A percentile compares a stretch with the other conserved stretches of the same genome.
These are phyloP conservation scores for Anoplolepis gracilipes DNA, from an alignment of 1,140 invertebrate genomes.

Conservation along the genomic window DNA sequence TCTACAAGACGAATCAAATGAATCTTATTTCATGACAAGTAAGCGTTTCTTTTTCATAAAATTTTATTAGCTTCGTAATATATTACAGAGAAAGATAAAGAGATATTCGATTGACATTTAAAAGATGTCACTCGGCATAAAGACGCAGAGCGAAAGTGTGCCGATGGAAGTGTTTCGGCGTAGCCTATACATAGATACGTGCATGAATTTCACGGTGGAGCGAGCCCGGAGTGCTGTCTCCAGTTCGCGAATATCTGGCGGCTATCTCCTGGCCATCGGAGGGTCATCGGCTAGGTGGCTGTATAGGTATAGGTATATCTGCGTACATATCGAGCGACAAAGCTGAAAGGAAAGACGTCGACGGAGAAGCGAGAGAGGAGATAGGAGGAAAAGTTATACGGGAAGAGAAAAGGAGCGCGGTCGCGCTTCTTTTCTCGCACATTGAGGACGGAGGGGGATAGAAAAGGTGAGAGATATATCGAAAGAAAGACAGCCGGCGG, in stretches of 20 bases:
- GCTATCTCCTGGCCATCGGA: constrained; percentile 79
- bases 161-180: constrained; percentile 64
- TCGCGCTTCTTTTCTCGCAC: background rate
- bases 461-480: constrained; percentile 45
- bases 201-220: constrained; percentile 75
- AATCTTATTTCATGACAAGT: background rate
- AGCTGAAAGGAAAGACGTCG: constrained; percentile 18
- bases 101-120: background rate
- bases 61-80: background rate
- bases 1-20: constrained; percentile 62
- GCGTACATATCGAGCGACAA: constrained; percentile 59
- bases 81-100: background rate
- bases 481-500: constrained; percentile 60
- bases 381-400: constrained; percentile 64
- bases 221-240: constrained; percentile 72
- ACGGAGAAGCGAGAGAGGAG: background rate
- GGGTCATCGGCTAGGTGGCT: constrained; percentile 78
- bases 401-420: constrained; percentile 26
- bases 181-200: constrained; percentile 73
- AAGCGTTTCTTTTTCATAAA: background rate
- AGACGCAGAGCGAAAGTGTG: background rate
- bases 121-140: background rate
- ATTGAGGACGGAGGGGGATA: constrained; percentile 39
- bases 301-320: constrained; percentile 64
- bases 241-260: constrained; percentile 80